Base-by-base conservation (phyloP, 2,797 vertebrate genomes). In the Gobionotothen gibberifrons region DNA sequence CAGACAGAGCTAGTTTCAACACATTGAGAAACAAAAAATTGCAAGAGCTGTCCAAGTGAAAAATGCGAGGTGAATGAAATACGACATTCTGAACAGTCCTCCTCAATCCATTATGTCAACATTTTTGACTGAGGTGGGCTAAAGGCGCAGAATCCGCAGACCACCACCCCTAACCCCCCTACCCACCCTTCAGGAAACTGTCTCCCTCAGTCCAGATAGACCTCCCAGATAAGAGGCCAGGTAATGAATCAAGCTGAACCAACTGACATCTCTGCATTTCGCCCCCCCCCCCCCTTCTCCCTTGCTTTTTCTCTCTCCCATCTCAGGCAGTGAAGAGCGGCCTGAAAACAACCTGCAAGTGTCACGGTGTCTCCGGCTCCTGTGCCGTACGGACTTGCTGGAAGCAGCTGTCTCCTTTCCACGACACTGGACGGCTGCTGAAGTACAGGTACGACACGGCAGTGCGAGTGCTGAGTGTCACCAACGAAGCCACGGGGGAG, bases 261-360 rank as follows among this genome's bases (percentile, higher is more conserved):
- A 85, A 48, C 87, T 93, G 91, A 92, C 87, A 88, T 83, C 73
- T 79, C 72, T 76, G 42, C 69, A 44, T 62, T 76, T 76, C n/a
- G n/a, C n/a, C 72, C 9, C 15, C 22, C 1, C 21, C 15, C 29
- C 9, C n/a, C 8, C 17, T 29, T 53, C 57, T 58, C 49, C 49
- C 56, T 36, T 53, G 16, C 44, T 11, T 16, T 56, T 47, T 22
- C 26, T 22, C 22, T 9, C 54, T 57, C 49, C 64, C 2, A 42
- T 74, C 60, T 58, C 72, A 99, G 98, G 97, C 96, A 0, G 97
- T 99, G 85, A 98, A 97, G 91, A 98, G 95, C 0, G 98, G 98
- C 36, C 94, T 99, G 85, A 97, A 97, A 92, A 99, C 98, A 15
- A 99, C 98, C 1, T 99, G 98, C 84, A 99, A 99, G 90, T 99